These are phyloP conservation scores for Melinaea marsaeus DNA, from an alignment of 2,888 invertebrate species.

Conservation along the genomic window DNA sequence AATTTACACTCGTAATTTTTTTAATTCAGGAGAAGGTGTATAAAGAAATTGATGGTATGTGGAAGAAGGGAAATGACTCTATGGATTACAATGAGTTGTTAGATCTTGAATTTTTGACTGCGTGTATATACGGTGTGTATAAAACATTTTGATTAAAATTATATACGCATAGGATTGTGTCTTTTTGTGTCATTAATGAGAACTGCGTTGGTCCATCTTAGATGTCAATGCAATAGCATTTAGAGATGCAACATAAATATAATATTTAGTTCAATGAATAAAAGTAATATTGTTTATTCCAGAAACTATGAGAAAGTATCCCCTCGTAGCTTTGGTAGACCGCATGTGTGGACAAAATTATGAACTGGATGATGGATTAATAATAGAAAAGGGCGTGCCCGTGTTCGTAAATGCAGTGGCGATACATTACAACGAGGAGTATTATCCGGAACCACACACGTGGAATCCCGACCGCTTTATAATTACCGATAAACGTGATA, in stretches of 20 bases:
- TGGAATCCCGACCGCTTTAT: constrained; percentile 57
- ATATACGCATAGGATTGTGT: too few species aligned
- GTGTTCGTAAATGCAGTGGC: constrained; percentile 55
- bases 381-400: constrained; percentile 49
- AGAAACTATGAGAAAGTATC: constrained; percentile 60
- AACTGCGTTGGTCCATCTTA: too few species aligned
- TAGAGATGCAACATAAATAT: too few species aligned
- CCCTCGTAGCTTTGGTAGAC: constrained; percentile 51
- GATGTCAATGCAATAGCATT: too few species aligned
- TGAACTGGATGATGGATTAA: constrained; percentile 48
- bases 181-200: too few species aligned
- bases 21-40: constrained; percentile 51
- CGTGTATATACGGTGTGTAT: constrained; percentile 52
- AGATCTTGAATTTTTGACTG: constrained; percentile 53
- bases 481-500: constrained; percentile 46
- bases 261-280: too few species aligned
- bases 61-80: constrained; percentile 46
- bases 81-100: constrained; percentile 58
- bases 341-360: constrained; percentile 48
- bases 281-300: constrained; percentile 26
- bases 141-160: background rate
- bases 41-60: constrained; percentile 48
- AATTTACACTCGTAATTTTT: background rate
- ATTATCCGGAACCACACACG: constrained; percentile 50
- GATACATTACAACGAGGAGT: constrained; percentile 50